Percentiles rank a stretch among this genome's conserved stretches.
Evolutionary conservation across 2,797 vertebrate genomes (phyloP).

Genomic region (Sitta carolinensis): DNA sequence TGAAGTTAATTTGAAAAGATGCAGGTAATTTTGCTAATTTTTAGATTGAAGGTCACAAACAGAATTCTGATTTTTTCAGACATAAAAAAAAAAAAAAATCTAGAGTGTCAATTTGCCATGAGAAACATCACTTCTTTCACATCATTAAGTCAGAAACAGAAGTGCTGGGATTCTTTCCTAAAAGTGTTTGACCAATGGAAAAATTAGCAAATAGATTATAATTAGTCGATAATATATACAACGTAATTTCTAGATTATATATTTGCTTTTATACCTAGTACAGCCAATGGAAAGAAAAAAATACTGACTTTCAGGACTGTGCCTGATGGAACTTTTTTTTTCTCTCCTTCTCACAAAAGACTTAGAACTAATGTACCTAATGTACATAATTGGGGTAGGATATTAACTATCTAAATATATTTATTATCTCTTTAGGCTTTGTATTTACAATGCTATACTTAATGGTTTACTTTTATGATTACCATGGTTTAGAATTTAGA

Average conservation of each 20-base stretch:
- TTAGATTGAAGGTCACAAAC: neutral
- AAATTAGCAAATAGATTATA: neutral
- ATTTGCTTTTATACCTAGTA: neutral
- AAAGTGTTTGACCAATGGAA: neutral
- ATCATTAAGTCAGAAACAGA: neutral
- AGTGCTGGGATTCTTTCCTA: neutral
- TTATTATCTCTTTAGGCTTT: neutral
- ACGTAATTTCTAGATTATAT: neutral
- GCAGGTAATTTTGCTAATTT: neutral
- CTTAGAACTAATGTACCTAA: neutral
- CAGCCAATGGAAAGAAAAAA: neutral
- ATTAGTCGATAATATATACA: neutral
- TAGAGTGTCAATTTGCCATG: neutral
- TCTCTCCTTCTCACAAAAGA: neutral
- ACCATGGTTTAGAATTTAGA: neutral
- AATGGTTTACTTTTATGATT: neutral
- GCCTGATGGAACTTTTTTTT: neutral
- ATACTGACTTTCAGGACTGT: neutral
- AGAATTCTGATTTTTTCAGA: neutral
- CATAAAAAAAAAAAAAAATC: neutral
- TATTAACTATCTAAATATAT: neutral
- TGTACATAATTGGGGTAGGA: neutral
- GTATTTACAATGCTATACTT: neutral
- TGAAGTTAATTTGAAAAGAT: neutral
- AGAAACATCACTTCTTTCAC: neutral